Evolutionary conservation across 64 coral and sea anemone genomes (phyloP), one percentile per base, ranked within the genome.

Genomic region (Anthopleura sola): DNA sequence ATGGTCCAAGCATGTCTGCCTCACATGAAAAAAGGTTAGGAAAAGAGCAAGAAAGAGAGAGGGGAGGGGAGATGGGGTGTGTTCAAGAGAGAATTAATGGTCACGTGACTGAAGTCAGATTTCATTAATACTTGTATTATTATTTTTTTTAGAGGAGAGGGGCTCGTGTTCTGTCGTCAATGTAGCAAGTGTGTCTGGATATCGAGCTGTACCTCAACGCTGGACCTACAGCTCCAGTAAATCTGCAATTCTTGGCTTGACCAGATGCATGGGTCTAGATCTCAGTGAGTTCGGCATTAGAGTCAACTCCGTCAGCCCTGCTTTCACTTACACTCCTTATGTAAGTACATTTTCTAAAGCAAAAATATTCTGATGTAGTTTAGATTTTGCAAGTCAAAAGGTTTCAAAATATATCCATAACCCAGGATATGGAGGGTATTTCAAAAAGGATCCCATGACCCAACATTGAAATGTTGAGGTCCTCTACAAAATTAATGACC

Each of bases 1-100:
- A 88, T 92, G 90, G 90, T 92, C 20, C 90, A 92, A 84, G 90
- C 90, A 21, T 92, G 90, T 75, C 46, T 83, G 23, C 90, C 90
- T 55, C 83, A 76, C 48, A 92, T 92, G 90, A 87, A 71, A n/a
- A 88, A 77, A 57, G 77, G 90, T 92, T 44, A 56, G 85, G 15
- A 16, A n/a, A n/a, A n/a, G n/a, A n/a, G n/a, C n/a, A 57, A 16
- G 17, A 3, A 17, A 57, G 55, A 57, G 20, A 57, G 18, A 57
- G 55, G 55, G 20, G 15, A 57, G 15, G 55, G 20, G 20, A 57
- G 2, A 2, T n/a, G n/a, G n/a, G n/a, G n/a, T n/a, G n/a, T n/a
- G n/a, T n/a, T n/a, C n/a, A n/a, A n/a, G n/a, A n/a, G n/a, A n/a
- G n/a, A n/a, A n/a, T n/a, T n/a, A n/a, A n/a, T n/a, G n/a, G n/a